These are phyloP conservation scores for Lydus trimaculatus DNA, from an alignment of 2,888 invertebrate species.

Conservation along the genomic window DNA sequence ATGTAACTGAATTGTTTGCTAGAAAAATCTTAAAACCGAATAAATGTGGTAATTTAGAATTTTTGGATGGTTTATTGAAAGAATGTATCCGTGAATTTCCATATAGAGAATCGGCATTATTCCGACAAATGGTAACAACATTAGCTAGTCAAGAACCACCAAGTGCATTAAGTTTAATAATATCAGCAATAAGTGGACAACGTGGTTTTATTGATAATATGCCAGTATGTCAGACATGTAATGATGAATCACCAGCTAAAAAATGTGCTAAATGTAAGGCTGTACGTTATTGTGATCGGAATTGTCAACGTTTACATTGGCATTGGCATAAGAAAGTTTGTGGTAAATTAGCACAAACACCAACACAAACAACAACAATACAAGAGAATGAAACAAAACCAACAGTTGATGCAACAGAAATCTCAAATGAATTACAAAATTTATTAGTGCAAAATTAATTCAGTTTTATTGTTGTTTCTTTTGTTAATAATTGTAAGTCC, in stretches of 20 bases:
- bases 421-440: slow-evolving; percentile 22
- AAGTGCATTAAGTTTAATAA: slow-evolving; percentile 74
- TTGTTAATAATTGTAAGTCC: background rate
- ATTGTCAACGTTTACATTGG: slow-evolving; percentile 95
- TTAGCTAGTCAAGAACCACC: slow-evolving; percentile 78
- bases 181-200: slow-evolving; percentile 87
- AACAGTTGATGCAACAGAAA: slow-evolving; percentile 13
- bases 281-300: slow-evolving; percentile 92
- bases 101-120: slow-evolving; percentile 87
- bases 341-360: slow-evolving; percentile 64
- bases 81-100: slow-evolving; percentile 91
- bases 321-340: slow-evolving; percentile 90
- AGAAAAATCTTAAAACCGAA: slow-evolving; percentile 79
- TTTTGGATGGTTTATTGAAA: slow-evolving; percentile 78
- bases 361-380: background rate
- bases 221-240: slow-evolving; percentile 83
- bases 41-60: slow-evolving; percentile 70
- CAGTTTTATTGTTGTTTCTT: background rate
- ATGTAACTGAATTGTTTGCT: slow-evolving; percentile 77
- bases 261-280: slow-evolving; percentile 95
- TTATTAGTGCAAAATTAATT: slow-evolving; percentile 20
- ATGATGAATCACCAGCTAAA: slow-evolving; percentile 87
- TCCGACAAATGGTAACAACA: slow-evolving; percentile 83
- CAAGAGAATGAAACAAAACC: background rate
- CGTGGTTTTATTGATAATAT: slow-evolving; percentile 76